Base-by-base conservation (phyloP, 1,140 invertebrate species). In the Papilio polytes region DNA sequence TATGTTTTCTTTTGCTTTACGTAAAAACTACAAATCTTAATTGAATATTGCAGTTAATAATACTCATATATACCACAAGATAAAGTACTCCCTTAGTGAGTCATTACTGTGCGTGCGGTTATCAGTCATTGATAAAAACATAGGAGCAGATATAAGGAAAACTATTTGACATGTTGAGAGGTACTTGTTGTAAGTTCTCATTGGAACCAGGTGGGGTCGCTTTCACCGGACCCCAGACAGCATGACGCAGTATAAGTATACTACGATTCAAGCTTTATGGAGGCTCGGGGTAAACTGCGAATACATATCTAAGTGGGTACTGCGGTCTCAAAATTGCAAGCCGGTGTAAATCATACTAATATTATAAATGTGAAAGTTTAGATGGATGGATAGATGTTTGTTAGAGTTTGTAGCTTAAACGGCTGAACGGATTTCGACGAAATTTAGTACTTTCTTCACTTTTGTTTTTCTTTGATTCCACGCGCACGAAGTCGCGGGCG, bases 201-300 rank as follows among this genome's bases (percentile, higher is more conserved):
- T 73, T 73, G 51, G 13, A 22, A 80, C 72, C 20, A 80, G 73
- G 72, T 56, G 72, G 53, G 72, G 72, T 15, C 13, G 80, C 74
- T 81, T 81, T 81, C 80, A 36, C 80, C 20, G 20, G 22, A 59
- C 48, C 74, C 26, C 74, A 51, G 63, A 63, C 59, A 26, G 59
- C 22, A 63, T 26, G 59, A 70, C 63, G 63, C 63, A 70, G 63
- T 22, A 26, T 22, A 56, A 56, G 6, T 20, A 18, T 56, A 20
- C n/a, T 10, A 56, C 4, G 53, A 20, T 56, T n/a, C 53, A 56
- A 56, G n/a, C 53, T 56, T 18, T 2, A 56, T 56, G n/a, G 18
- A 6, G 51, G 51, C n/a, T 56, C 53, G 53, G 7, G 18, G 8
- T 56, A n/a, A 18, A 51, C 15, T 51, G 48, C 18, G n/a, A 56